phyloP scores from a whole-genome alignment of 2,113 vertebrate species.

The Cyprichromis sp. region DNA sequence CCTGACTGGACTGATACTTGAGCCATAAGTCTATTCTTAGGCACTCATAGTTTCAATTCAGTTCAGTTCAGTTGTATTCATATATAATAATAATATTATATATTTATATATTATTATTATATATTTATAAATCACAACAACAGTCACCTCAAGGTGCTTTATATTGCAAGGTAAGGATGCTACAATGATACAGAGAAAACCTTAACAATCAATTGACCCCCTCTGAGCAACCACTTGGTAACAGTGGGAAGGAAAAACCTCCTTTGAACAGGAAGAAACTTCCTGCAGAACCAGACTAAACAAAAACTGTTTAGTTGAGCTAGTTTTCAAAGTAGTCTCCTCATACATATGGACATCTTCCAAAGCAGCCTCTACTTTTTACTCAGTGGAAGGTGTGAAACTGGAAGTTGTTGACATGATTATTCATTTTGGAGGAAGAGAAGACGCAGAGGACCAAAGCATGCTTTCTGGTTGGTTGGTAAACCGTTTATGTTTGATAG shows the following conservation, averaged over 20 bases:
- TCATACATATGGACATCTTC: neutral
- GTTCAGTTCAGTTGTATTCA: neutral
- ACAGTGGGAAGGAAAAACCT: neutral
- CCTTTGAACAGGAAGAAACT: neutral
- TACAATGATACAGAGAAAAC: neutral
- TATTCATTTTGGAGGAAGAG: neutral
- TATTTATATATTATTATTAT: neutral
- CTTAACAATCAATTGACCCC: neutral
- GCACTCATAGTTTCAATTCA: neutral
- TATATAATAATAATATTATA: neutral
- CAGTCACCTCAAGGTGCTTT: neutral
- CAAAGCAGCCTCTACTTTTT: neutral
- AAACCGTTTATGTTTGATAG: neutral
- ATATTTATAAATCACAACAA: neutral
- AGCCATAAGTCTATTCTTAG: neutral
- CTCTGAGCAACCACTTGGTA: neutral
- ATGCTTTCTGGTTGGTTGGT: neutral
- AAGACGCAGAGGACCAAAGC: neutral
- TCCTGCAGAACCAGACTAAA: neutral
- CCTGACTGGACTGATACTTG: neutral
- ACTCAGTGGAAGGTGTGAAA: neutral
- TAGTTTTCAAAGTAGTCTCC: neutral
- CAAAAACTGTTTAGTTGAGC: neutral
- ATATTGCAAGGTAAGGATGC: neutral
- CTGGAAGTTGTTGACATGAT: neutral